Conservation (phyloP, 2,888 invertebrate species). For the Ptycholaimellus sp. region DNA sequence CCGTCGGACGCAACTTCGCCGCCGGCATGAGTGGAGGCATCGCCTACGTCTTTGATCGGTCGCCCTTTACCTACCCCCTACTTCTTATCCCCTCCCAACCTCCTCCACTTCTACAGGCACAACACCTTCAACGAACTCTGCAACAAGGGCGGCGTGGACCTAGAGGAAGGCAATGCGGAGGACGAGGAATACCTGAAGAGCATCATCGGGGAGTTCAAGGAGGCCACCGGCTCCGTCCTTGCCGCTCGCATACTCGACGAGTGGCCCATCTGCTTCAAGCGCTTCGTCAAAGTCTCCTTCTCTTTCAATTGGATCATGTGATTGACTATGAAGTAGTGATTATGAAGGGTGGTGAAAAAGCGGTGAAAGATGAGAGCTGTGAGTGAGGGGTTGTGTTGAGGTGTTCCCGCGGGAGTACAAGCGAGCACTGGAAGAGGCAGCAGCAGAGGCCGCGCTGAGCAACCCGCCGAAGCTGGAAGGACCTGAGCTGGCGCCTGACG, state of each 20-base stretch:
- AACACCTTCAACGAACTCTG: slow-evolving; percentile 35
- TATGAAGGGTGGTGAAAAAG: not conserved
- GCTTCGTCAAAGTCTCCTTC: slow-evolving; percentile 51
- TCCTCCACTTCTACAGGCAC: slow-evolving; percentile 34
- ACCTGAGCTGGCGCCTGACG: slow-evolving; percentile 11
- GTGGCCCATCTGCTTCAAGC: slow-evolving; percentile 49
- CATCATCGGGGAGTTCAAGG: slow-evolving; percentile 55
- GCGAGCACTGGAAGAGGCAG: slow-evolving; percentile 49
- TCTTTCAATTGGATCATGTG: too few relatives aligned
- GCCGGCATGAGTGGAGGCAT: slow-evolving; percentile 97
- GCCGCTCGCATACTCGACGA: slow-evolving; percentile 51
- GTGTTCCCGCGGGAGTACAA: slow-evolving; percentile 94
- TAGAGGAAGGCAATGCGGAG: slow-evolving; percentile 47
- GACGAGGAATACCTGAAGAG: slow-evolving; percentile 52
- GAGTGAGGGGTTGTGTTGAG: slow-evolving; percentile 26
- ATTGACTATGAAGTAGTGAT: not conserved
- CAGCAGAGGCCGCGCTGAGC: slow-evolving; percentile 13
- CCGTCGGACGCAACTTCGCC: slow-evolving; percentile 89
- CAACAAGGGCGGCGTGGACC: slow-evolving; percentile 79
- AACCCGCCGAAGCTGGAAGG: too few relatives aligned
- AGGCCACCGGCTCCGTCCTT: slow-evolving; percentile 62
- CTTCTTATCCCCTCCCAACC: not conserved
- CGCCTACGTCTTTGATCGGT: slow-evolving; percentile 69
- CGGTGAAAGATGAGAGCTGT: not conserved
- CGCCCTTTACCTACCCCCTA: not conserved